Evolutionary conservation across 2,888 invertebrate genomes (phyloP).

Genomic region (Dendrolimus pini): DNA sequence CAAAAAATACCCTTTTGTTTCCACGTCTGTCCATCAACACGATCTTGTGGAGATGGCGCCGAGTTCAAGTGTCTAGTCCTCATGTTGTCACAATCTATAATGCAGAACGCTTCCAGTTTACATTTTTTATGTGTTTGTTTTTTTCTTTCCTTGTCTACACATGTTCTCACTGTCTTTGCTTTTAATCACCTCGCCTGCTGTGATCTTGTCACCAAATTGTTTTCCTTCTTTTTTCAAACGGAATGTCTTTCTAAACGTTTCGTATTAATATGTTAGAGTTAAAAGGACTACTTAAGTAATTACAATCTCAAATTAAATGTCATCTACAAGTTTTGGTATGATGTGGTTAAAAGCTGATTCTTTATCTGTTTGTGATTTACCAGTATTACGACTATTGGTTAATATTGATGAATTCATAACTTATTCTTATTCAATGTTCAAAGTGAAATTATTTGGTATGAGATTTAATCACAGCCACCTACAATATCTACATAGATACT

Average conservation of each 20-base stretch:
- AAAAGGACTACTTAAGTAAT: too few species aligned
- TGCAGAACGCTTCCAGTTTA: constrained; percentile 1
- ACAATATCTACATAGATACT: not conserved
- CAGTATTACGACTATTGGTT: too few species aligned
- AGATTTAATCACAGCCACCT: too few species aligned
- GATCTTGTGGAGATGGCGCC: constrained; percentile 1
- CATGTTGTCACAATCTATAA: constrained; percentile 4
- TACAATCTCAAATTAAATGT: too few species aligned
- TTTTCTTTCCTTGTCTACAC: not conserved
- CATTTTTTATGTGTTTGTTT: constrained; percentile 3
- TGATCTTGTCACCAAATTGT: not conserved
- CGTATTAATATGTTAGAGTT: too few species aligned
- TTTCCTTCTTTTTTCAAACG: too few species aligned
- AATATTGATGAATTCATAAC: too few species aligned
- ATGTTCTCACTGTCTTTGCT: not conserved
- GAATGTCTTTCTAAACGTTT: constrained; percentile 6
- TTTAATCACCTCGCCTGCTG: not conserved
- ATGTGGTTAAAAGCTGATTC: too few species aligned
- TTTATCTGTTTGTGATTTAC: too few species aligned
- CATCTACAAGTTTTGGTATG: too few species aligned
- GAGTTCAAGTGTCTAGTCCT: constrained; percentile 1
- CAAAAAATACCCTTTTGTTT: not conserved
- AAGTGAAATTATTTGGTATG: too few species aligned
- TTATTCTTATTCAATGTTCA: too few species aligned
- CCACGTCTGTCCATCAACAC: constrained; percentile 4